Conservation (phyloP, 2,797 vertebrate species). For the Notamacropus eugenii region DNA sequence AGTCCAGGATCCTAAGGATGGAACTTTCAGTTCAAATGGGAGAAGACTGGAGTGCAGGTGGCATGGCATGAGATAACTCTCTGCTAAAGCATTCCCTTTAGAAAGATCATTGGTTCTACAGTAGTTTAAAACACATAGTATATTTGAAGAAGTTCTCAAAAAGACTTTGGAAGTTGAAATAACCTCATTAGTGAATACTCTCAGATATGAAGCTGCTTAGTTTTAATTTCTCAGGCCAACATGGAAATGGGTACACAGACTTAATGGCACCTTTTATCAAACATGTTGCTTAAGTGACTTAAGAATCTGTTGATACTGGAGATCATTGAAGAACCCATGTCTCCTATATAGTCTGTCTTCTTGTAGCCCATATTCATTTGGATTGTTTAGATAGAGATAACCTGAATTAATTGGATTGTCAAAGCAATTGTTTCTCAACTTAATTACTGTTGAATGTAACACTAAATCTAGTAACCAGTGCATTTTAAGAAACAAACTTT, state of each 20-base stretch:
- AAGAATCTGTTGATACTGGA: fast-evolving
- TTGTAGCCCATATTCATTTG: not conserved
- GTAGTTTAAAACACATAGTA: not conserved
- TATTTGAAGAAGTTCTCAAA: not conserved
- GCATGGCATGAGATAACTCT: not conserved
- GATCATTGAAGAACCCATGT: not conserved
- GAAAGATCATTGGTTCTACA: not conserved
- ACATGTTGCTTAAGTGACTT: not conserved
- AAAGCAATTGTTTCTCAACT: slow-evolving; percentile 39
- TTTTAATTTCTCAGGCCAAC: not conserved
- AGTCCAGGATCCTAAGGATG: not conserved
- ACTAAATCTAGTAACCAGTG: slow-evolving; percentile 51
- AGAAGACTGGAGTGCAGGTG: not conserved
- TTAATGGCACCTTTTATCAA: too few relatives aligned
- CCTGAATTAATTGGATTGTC: slow-evolving; percentile 6
- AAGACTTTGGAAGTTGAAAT: not conserved
- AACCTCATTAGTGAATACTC: not conserved
- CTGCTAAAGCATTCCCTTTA: not conserved
- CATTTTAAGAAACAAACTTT: slow-evolving; percentile 24
- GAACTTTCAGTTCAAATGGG: not conserved
- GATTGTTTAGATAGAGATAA: not conserved
- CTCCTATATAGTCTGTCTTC: not conserved
- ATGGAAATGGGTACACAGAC: fast-evolving
- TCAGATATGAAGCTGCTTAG: not conserved
- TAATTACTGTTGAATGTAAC: slow-evolving; percentile 34